phyloP scores from a whole-genome alignment of 2,797 vertebrate species.

The Mormyrops attenuatus region DNA sequence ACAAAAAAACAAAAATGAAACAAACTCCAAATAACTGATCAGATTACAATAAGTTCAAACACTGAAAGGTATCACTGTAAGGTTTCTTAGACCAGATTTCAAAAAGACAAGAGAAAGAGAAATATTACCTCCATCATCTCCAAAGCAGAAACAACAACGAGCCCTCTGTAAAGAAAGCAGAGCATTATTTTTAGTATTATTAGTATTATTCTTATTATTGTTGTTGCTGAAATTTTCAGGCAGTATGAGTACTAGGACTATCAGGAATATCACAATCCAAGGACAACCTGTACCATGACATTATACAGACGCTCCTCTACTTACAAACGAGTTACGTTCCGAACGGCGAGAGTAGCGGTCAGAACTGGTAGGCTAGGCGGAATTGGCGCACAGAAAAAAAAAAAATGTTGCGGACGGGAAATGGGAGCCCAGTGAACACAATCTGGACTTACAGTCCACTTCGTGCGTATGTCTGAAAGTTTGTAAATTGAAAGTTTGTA shows the following conservation, averaged over 20 bases:
- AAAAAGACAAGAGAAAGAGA: conserved; percentile 3
- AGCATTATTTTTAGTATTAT: neutral
- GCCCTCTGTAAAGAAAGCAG: conserved; percentile 71
- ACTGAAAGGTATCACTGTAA: neutral
- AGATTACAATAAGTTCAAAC: neutral
- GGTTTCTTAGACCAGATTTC: neutral
- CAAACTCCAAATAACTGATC: neutral
- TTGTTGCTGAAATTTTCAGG: neutral
- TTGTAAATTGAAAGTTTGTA: neutral
- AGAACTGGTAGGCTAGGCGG: neutral
- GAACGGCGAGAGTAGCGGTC: neutral
- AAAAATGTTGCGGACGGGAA: neutral
- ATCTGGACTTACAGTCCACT: neutral
- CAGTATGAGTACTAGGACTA: neutral
- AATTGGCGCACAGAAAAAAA: neutral
- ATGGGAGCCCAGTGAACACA: neutral
- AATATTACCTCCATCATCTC: conserved; percentile 70
- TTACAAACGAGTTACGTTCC: neutral
- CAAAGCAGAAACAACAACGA: conserved; percentile 91
- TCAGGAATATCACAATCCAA: neutral
- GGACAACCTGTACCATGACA: neutral
- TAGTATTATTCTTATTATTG: neutral
- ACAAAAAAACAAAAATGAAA: conserved; percentile 38
- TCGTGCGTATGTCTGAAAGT: too few relatives aligned
- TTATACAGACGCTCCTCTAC: neutral